These are phyloP conservation scores for Myotis lucifugus DNA, from an alignment of 2,113 vertebrate species.

Conservation along the genomic window DNA sequence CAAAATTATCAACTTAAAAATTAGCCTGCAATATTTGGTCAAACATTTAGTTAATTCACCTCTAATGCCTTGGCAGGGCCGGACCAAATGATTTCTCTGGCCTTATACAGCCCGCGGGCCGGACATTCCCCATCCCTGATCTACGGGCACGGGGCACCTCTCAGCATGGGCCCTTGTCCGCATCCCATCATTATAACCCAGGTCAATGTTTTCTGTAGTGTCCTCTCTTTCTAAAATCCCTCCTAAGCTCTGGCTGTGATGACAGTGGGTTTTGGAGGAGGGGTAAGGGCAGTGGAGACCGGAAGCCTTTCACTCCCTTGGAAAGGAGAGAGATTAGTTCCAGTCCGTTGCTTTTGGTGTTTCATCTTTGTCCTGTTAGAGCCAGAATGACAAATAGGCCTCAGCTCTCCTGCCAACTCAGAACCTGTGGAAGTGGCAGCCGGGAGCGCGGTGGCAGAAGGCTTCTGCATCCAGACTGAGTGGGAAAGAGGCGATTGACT, in stretches of 20 bases:
- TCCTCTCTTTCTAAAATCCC: slow-evolving; percentile 62
- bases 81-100: no score
- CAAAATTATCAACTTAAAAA: no score
- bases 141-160: neutral
- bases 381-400: slow-evolving; percentile 63
- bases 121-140: no score
- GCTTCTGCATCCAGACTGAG: neutral
- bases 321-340: slow-evolving; percentile 67
- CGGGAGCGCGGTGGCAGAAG: neutral
- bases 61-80: no score
- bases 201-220: slow-evolving; percentile 37
- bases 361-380: slow-evolving; percentile 73
- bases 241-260: slow-evolving; percentile 35
- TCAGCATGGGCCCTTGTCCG: neutral
- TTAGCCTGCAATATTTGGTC: no score
- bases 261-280: slow-evolving; percentile 58
- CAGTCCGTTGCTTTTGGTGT: slow-evolving; percentile 65
- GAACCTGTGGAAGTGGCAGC: slow-evolving; percentile 1
- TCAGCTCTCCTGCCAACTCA: neutral
- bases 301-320: slow-evolving; percentile 47
- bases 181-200: slow-evolving; percentile 28
- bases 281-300: neutral
- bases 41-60: no score
- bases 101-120: no score
- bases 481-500: slow-evolving; percentile 6